phyloP scores from a whole-genome alignment of 2,888 invertebrate species.

The Hypomecis punctinalis region DNA sequence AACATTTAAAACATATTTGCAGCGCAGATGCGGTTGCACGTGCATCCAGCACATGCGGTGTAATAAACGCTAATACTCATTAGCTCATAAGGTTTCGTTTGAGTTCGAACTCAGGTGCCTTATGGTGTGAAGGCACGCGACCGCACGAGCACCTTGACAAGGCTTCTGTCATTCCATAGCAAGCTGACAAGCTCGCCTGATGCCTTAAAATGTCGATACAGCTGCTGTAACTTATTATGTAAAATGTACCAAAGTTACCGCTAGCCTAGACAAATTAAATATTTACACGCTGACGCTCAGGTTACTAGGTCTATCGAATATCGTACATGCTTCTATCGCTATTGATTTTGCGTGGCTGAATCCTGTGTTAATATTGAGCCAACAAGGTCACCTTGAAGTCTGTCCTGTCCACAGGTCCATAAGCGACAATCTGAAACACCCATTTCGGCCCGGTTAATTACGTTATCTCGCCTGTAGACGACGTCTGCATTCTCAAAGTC shows the following conservation, averaged over 20 bases:
- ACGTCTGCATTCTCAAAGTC: slow-evolving; percentile 49
- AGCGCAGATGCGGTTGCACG: slow-evolving; percentile 54
- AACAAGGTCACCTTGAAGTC: slow-evolving; percentile 33
- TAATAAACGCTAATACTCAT: slow-evolving; percentile 37
- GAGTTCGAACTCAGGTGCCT: slow-evolving; percentile 48
- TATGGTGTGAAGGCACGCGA: slow-evolving; percentile 75
- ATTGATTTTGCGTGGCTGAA: too few species aligned
- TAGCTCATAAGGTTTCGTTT: slow-evolving; percentile 63
- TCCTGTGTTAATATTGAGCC: background rate
- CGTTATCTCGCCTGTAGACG: slow-evolving; percentile 35
- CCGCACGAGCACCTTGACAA: slow-evolving; percentile 50
- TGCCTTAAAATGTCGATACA: slow-evolving; percentile 1
- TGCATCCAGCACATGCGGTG: slow-evolving; percentile 48
- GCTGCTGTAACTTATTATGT: background rate
- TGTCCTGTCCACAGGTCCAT: slow-evolving; percentile 25
- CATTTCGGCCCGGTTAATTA: slow-evolving; percentile 31
- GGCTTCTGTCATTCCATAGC: slow-evolving; percentile 50
- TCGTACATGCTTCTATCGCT: too few species aligned
- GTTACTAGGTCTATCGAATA: too few species aligned
- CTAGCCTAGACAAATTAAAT: too few species aligned
- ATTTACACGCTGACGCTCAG: too few species aligned
- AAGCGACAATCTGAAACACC: slow-evolving; percentile 46
- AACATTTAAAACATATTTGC: slow-evolving; percentile 29
- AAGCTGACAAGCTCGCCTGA: background rate
- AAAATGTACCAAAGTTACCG: background rate